These are phyloP conservation scores for Acipenser ruthenus DNA, from an alignment of 2,797 vertebrate species.

Conservation along the genomic window DNA sequence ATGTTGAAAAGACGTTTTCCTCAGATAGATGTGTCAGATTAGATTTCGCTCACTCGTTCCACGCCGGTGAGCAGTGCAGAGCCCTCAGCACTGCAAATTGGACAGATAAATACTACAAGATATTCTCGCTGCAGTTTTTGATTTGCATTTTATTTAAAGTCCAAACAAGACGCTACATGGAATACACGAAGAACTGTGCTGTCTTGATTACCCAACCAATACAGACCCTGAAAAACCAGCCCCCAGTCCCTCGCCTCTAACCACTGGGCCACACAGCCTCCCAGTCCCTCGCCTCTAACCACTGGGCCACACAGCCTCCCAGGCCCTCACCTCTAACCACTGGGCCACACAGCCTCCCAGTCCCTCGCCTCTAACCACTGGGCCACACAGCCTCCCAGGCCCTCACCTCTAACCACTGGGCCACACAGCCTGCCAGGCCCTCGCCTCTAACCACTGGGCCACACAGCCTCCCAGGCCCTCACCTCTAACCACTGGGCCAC, in stretches of 20 bases:
- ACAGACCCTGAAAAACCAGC: background rate
- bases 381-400: too few relatives aligned
- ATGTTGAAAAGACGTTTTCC: slow-evolving; percentile 20
- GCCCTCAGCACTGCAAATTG: slow-evolving; percentile 19
- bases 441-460: background rate
- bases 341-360: background rate
- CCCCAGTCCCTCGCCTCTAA: background rate
- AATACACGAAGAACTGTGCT: background rate
- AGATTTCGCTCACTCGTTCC: slow-evolving; percentile 30
- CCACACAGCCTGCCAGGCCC: background rate
- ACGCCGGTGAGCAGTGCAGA: slow-evolving; percentile 24
- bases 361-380: too few relatives aligned
- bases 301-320: slow-evolving; percentile 1
- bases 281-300: background rate
- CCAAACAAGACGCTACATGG: background rate
- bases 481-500: background rate
- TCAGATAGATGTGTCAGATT: slow-evolving; percentile 32
- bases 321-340: background rate
- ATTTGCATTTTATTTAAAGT: background rate
- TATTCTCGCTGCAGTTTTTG: slow-evolving; percentile 6
- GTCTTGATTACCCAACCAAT: background rate
- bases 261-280: background rate
- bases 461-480: slow-evolving; percentile 2
- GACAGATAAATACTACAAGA: slow-evolving; percentile 25
- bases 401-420: background rate